Evolutionary conservation across 1,140 invertebrate species (phyloP).

Genomic region (Matsumurasca onukii): DNA sequence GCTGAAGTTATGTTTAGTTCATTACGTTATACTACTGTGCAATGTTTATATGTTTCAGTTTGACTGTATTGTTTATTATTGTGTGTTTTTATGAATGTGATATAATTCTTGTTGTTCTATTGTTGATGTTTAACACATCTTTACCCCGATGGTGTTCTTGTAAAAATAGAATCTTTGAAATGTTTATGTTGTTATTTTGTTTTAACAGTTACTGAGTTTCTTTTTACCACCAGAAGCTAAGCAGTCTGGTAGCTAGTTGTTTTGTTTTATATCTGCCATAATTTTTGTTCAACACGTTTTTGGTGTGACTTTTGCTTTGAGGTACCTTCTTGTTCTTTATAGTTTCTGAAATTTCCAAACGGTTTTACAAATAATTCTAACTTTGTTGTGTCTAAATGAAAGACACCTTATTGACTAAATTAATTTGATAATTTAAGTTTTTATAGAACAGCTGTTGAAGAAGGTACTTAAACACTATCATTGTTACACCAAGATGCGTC

Average conservation of each 20-base stretch:
- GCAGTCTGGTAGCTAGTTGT: constrained; percentile 17
- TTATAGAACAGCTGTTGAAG: too few relatives aligned
- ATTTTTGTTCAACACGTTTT: too few relatives aligned
- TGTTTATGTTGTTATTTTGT: constrained; percentile 25
- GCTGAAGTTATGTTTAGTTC: not conserved
- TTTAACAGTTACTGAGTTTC: constrained; percentile 13
- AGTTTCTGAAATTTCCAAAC: too few relatives aligned
- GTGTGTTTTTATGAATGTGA: constrained; percentile 25
- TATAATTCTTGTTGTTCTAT: constrained; percentile 21
- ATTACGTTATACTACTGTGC: not conserved
- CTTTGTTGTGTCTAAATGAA: too few relatives aligned
- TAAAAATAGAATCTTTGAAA: constrained; percentile 18
- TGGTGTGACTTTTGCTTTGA: too few relatives aligned
- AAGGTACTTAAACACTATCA: too few relatives aligned
- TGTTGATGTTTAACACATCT: constrained; percentile 13
- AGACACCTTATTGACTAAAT: too few relatives aligned
- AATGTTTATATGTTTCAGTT: constrained; percentile 15
- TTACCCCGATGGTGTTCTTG: constrained; percentile 25
- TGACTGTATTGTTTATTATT: not conserved
- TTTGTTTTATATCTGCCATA: too few relatives aligned
- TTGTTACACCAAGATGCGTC: too few relatives aligned
- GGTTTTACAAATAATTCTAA: too few relatives aligned
- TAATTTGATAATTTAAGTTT: too few relatives aligned
- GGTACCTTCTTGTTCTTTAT: too few relatives aligned
- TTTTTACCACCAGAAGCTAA: not conserved